These are phyloP conservation scores for Saguinus imperator DNA, from an alignment of 2,113 vertebrate genomes.

Conservation along the genomic window DNA sequence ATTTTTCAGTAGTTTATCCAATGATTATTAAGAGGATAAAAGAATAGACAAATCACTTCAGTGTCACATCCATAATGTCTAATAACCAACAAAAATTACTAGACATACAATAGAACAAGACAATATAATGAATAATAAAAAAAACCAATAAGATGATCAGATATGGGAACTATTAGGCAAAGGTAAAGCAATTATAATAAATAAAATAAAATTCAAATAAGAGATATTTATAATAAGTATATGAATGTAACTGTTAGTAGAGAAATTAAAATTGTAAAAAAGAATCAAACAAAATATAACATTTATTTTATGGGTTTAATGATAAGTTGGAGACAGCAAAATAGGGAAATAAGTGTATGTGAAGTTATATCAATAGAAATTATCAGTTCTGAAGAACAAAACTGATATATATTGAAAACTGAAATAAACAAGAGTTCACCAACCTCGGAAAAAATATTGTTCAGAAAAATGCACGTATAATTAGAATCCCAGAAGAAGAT, in stretches of 20 bases:
- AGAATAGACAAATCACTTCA: not conserved
- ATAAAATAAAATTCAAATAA: not conserved
- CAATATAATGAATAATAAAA: not conserved
- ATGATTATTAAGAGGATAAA: not conserved
- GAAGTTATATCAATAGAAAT: not conserved
- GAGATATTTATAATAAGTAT: not conserved
- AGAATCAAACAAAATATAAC: not conserved
- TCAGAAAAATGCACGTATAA: not conserved
- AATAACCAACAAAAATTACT: not conserved
- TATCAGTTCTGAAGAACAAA: not conserved
- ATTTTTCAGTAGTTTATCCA: not conserved
- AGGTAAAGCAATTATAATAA: not conserved
- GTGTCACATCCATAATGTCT: not conserved
- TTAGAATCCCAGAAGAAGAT: not conserved
- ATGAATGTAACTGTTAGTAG: not conserved
- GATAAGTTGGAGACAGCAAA: not conserved
- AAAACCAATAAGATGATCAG: not conserved
- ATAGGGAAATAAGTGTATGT: not conserved
- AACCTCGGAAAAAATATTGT: not conserved
- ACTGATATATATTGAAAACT: not conserved
- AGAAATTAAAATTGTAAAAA: not conserved
- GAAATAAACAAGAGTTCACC: not conserved
- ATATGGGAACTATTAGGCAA: not conserved
- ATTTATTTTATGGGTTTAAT: not conserved
- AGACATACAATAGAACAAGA: not conserved